Percentiles rank a stretch among this genome's conserved stretches.
Conservation (phyloP, 2,797 vertebrate genomes). For the Rhinella marina region DNA sequence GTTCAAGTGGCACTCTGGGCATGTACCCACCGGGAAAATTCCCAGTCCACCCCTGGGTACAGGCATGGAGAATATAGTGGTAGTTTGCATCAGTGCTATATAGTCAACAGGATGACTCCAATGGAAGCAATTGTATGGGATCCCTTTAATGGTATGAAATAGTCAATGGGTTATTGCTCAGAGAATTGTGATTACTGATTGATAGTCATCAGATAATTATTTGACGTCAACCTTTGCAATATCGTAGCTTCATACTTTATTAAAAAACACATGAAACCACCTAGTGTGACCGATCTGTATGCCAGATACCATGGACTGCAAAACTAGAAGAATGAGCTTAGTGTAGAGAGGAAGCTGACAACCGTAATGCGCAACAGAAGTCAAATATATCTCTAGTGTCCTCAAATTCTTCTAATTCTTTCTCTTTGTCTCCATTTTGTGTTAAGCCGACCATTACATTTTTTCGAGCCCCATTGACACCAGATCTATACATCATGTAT, state of each 20-base stretch:
- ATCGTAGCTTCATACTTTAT: neutral
- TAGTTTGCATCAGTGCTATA: neutral
- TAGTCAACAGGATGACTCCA: neutral
- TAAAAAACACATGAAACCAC: neutral
- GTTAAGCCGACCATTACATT: neutral
- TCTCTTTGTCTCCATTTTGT: constrained; percentile 41
- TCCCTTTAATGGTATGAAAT: neutral
- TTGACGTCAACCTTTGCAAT: neutral
- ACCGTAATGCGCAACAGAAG: neutral
- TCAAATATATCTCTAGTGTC: neutral
- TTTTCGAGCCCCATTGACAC: neutral
- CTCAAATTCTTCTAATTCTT: constrained; percentile 18
- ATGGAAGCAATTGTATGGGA: neutral
- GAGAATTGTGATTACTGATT: neutral
- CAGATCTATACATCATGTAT: neutral
- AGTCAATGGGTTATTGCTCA: neutral
- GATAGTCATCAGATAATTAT: neutral
- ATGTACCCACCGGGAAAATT: no score
- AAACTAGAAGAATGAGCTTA: neutral
- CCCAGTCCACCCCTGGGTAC: neutral
- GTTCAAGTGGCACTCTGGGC: no score
- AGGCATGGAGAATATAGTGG: neutral
- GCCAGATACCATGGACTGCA: neutral
- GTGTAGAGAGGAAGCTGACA: neutral
- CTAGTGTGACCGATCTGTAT: neutral